Conservation (phyloP, 2,113 vertebrate species). For the Cyprinodon brontotheroides region DNA sequence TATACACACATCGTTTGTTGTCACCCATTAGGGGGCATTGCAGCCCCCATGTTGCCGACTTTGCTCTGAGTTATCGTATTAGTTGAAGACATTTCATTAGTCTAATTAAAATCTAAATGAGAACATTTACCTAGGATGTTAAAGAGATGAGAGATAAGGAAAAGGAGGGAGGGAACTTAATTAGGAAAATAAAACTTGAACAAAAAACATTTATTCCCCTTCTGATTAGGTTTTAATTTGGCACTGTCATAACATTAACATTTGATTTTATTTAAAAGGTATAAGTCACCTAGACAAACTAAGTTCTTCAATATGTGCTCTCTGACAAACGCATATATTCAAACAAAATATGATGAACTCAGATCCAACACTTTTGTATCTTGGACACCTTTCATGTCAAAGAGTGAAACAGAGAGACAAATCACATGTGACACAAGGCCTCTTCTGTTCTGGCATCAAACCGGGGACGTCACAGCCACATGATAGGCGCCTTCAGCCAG, state of each 20-base stretch:
- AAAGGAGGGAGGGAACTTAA: neutral
- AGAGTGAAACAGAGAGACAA: conserved; percentile 22
- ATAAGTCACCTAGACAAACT: neutral
- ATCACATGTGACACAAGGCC: conserved; percentile 49
- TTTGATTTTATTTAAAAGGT: neutral
- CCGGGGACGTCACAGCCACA: conserved; percentile 47
- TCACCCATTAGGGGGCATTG: conserved; percentile 33
- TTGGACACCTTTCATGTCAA: accelerated
- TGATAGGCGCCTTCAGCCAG: conserved; percentile 52
- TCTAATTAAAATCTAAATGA: conserved; percentile 40
- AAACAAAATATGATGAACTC: neutral
- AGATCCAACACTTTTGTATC: neutral
- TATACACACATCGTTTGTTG: conserved; percentile 36
- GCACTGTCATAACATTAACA: neutral
- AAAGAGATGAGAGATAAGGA: neutral
- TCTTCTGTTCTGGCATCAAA: conserved; percentile 50
- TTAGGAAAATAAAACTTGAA: neutral
- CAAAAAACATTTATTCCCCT: neutral
- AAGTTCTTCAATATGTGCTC: too few relatives aligned
- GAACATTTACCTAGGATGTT: conserved; percentile 14
- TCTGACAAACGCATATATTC: neutral
- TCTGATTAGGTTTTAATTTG: neutral
- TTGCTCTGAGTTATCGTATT: conserved; percentile 28
- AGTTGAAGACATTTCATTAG: conserved; percentile 42
- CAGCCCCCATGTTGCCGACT: conserved; percentile 1